These are phyloP conservation scores for Mylabris phalerata DNA, from an alignment of 1,140 invertebrate genomes.

Conservation along the genomic window DNA sequence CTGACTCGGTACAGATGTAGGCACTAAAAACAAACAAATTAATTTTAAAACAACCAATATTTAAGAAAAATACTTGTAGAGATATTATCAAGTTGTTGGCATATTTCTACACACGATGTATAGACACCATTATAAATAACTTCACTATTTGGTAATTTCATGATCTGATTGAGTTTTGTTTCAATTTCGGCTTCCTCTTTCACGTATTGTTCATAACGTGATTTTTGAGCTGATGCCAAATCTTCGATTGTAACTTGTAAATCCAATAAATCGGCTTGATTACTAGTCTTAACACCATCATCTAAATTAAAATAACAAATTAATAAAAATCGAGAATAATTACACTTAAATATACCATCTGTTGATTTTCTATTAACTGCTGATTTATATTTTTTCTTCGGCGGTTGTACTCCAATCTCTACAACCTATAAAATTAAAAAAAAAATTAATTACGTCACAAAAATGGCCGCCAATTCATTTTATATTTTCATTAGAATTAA, in stretches of 20 bases:
- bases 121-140: slow-evolving; percentile 27
- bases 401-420: slow-evolving; percentile 11
- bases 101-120: slow-evolving; percentile 25
- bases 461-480: slow-evolving; percentile 4
- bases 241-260: slow-evolving; percentile 33
- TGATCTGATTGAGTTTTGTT: slow-evolving; percentile 1
- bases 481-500: no score
- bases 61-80: background rate
- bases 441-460: background rate
- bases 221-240: slow-evolving; percentile 25
- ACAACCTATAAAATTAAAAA: slow-evolving; percentile 18
- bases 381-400: slow-evolving; percentile 37
- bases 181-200: slow-evolving; percentile 22
- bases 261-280: slow-evolving; percentile 28
- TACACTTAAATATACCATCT: slow-evolving; percentile 24
- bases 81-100: slow-evolving; percentile 16
- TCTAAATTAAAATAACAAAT: background rate
- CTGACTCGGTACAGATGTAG: background rate
- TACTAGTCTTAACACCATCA: slow-evolving; percentile 14
- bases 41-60: background rate
- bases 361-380: slow-evolving; percentile 34
- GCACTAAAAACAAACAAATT: background rate
- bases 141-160: slow-evolving; percentile 17
- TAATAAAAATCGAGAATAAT: background rate
- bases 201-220: slow-evolving; percentile 15